Conservation (phyloP, 1,140 invertebrate genomes). For the Papilio polyxenes region DNA sequence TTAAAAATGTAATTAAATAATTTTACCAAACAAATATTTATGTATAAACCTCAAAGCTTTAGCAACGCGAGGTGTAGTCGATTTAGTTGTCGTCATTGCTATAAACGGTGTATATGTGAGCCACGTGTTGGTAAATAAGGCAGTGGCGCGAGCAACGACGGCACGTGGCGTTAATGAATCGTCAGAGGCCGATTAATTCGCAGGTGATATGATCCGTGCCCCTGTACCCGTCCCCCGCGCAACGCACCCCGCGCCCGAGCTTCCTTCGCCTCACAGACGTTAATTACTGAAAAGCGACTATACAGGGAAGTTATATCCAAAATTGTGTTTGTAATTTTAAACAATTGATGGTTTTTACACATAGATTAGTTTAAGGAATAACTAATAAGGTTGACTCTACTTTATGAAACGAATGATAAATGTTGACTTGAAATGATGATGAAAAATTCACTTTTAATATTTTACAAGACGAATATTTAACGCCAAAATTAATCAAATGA, state of each 20-base stretch:
- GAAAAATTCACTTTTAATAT: too few species aligned
- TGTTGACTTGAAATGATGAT: too few species aligned
- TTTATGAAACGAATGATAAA: too few species aligned
- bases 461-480: neutral
- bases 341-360: neutral
- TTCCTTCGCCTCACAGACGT: conserved; percentile 41
- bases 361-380: too few species aligned
- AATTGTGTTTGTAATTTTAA: neutral
- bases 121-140: conserved; percentile 59
- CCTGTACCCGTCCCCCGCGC: conserved; percentile 40
- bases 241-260: conserved; percentile 39
- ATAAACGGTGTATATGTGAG: conserved; percentile 23
- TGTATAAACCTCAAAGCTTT: neutral
- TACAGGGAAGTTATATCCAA: neutral
- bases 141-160: conserved; percentile 43
- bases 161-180: conserved; percentile 76
- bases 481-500: neutral
- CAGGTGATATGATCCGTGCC: conserved; percentile 75
- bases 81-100: conserved; percentile 5
- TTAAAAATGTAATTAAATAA: neutral
- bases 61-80: neutral
- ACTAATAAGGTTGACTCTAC: too few species aligned
- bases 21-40: neutral
- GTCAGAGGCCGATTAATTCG: conserved; percentile 78
- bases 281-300: conserved; percentile 65